Conservation (phyloP, 2,797 vertebrate genomes). For the Micropoecilia bifurca region DNA sequence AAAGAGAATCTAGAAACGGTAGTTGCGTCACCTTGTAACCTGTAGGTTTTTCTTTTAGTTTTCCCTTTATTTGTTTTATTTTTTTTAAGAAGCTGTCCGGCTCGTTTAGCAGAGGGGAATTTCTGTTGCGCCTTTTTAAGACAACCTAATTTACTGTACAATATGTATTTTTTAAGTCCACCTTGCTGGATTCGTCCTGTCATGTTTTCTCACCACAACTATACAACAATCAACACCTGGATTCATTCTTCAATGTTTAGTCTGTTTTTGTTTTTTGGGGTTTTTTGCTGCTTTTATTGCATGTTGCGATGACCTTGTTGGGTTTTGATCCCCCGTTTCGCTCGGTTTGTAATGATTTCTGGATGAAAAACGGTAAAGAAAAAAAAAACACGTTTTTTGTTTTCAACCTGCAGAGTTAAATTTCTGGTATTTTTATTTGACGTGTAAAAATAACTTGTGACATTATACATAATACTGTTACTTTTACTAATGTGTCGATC, state of each 20-base stretch:
- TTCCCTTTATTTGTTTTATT: neutral
- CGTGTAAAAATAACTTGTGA: slow-evolving; percentile 95
- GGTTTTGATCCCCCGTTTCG: slow-evolving; percentile 77
- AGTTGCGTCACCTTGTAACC: slow-evolving; percentile 62
- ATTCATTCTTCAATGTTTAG: slow-evolving; percentile 75
- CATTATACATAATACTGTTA: slow-evolving; percentile 90
- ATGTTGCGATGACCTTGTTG: slow-evolving; percentile 91
- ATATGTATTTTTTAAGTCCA: slow-evolving; percentile 60
- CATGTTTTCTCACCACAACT: slow-evolving; percentile 58
- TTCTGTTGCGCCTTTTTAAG: slow-evolving; percentile 64
- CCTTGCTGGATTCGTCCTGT: slow-evolving; percentile 63
- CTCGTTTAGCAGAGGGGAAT: slow-evolving; percentile 62
- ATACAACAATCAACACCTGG: slow-evolving; percentile 81
- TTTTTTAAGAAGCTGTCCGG: slow-evolving; percentile 47
- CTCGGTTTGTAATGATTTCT: slow-evolving; percentile 85
- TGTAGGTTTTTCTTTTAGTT: slow-evolving; percentile 38
- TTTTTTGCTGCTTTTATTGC: slow-evolving; percentile 83
- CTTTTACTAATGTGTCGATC: slow-evolving; percentile 90
- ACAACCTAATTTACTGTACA: slow-evolving; percentile 67
- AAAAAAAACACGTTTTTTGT: slow-evolving; percentile 62
- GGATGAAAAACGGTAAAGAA: slow-evolving; percentile 22
- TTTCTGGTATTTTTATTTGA: slow-evolving; percentile 92
- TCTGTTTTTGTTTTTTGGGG: slow-evolving; percentile 58
- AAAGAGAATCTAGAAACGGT: slow-evolving; percentile 62
- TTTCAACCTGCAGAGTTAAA: slow-evolving; percentile 82